Percentiles rank a stretch among this genome's conserved stretches.
Conservation (phyloP, 2,797 vertebrate genomes). For the Botia kubotai region DNA sequence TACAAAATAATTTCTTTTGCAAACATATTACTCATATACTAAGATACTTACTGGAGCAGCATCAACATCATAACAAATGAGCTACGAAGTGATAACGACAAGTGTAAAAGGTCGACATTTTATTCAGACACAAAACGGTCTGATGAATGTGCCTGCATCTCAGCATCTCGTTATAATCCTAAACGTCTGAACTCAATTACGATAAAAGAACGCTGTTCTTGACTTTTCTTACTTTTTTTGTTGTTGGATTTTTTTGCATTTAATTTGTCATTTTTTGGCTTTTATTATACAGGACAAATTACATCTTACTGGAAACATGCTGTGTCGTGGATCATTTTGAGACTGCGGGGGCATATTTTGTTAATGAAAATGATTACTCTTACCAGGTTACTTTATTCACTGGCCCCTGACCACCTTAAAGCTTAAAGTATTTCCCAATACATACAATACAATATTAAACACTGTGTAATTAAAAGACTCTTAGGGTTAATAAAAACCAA, state of each 20-base stretch:
- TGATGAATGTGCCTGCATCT: background rate
- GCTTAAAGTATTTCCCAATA: background rate
- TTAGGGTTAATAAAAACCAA: background rate
- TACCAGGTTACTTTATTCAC: background rate
- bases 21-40: background rate
- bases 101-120: background rate
- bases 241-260: background rate
- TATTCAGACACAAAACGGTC: background rate
- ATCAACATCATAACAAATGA: background rate
- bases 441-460: background rate
- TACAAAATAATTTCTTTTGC: background rate
- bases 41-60: background rate
- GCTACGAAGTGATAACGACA: background rate
- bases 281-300: background rate
- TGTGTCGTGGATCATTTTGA: background rate
- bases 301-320: background rate
- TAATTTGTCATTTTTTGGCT: background rate
- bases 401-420: background rate
- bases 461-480: background rate
- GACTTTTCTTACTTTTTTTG: background rate
- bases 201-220: background rate
- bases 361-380: background rate
- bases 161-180: background rate
- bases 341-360: background rate
- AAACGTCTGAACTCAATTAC: background rate